Base-by-base conservation (phyloP, 1,140 invertebrate species). In the Pseudoatta argentina region DNA sequence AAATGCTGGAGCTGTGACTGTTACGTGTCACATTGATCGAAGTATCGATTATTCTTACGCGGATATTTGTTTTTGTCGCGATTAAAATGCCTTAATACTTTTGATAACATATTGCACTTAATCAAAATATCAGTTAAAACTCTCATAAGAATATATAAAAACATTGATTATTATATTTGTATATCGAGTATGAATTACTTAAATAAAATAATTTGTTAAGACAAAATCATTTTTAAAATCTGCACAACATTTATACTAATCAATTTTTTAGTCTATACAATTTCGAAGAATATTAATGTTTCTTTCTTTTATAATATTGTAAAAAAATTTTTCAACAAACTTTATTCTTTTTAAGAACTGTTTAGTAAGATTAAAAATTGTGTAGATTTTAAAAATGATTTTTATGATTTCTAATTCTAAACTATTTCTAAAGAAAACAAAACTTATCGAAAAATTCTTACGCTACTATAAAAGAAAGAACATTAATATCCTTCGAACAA, bases 1-100 rank as follows among this genome's bases (percentile, higher is more conserved):
- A 75, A 75, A 83, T 75, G 69, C 71, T 69, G 79, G n/a, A 53
- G 14, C 55, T 61, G 55, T 30, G 55, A 72, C 67, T 82, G 55
- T 75, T 63, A 59, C 79, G 57, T 73, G 24, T 61, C 67, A 24
- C 59, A 21, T 48, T 5, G 18, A 39, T 16, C 27, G 34, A 21
- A 55, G 34, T 79, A 57, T 81, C 51, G 66, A 81, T 81, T 44
- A 72, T 59, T 81, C 57, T 27, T 48, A 30, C 21, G 12, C 27
- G n/a, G 18, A 34, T 57, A 30, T 75, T 30, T 16, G 57, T 57
- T 75, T 57, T 24, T 4, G 1, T 48, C 21, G n/a, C n/a, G 14
- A 67, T 67, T 44, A 21, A 67, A 59, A 24, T 59, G 2, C 4
- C 57, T 59, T 24, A 14, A 59, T 59, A 24, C 21, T 12, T 24